phyloP scores from a whole-genome alignment of 2,113 vertebrate genomes.

The Podiceps cristatus region DNA sequence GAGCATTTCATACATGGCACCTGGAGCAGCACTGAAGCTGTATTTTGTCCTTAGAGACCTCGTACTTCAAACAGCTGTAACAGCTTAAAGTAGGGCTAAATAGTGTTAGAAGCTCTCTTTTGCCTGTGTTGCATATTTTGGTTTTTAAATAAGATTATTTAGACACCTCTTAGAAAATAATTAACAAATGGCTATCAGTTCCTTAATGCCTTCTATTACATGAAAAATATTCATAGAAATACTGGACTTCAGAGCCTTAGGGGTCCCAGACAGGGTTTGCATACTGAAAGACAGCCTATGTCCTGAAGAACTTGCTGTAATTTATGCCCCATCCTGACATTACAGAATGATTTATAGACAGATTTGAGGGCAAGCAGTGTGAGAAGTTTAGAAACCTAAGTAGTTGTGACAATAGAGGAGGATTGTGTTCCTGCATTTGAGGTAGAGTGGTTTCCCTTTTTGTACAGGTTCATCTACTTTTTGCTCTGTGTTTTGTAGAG shows the following conservation, averaged over 20 bases:
- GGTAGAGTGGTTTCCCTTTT: neutral
- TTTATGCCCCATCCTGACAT: neutral
- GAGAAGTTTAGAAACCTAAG: neutral
- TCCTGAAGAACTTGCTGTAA: neutral
- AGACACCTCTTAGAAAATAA: neutral
- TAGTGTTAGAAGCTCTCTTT: neutral
- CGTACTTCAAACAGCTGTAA: neutral
- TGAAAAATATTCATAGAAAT: neutral
- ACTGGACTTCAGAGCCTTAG: neutral
- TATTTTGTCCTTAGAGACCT: neutral
- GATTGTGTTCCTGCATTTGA: neutral
- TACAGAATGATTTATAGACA: neutral
- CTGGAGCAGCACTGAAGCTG: neutral
- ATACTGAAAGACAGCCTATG: neutral
- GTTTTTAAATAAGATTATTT: neutral
- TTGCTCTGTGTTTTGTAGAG: neutral
- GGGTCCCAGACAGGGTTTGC: neutral
- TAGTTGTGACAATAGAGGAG: neutral
- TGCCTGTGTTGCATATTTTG: neutral
- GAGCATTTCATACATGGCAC: neutral
- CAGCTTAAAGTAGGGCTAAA: neutral
- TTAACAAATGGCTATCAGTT: neutral
- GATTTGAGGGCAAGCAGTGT: neutral
- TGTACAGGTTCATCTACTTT: neutral
- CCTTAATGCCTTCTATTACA: neutral